Conservation (phyloP, 2,797 vertebrate species). For the Hypotaenidia philippensis region DNA sequence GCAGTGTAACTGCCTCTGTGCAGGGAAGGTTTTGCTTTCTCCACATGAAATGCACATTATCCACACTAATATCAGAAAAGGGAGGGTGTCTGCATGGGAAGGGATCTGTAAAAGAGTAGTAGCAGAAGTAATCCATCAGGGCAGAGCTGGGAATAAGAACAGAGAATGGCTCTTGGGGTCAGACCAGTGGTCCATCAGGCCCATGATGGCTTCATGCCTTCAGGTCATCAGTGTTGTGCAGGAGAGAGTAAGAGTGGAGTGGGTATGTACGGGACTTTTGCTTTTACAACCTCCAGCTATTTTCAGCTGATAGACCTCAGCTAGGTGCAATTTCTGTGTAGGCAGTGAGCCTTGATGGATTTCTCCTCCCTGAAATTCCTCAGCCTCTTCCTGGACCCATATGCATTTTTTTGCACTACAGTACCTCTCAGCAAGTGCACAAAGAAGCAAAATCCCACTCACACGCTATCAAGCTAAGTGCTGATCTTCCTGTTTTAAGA, state of each 20-base stretch:
- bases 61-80: not conserved
- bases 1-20: not conserved
- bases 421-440: not conserved
- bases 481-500: not conserved
- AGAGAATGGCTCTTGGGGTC: not conserved
- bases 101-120: not conserved
- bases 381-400: not conserved
- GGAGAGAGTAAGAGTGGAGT: not conserved
- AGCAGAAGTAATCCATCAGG: not conserved
- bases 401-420: fast-evolving
- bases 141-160: not conserved
- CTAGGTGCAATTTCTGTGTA: not conserved
- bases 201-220: not conserved
- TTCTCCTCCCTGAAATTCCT: not conserved
- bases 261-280: not conserved
- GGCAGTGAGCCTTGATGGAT: not conserved
- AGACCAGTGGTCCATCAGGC: not conserved
- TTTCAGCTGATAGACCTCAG: not conserved
- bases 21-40: not conserved
- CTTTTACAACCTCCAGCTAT: not conserved
- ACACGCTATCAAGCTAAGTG: not conserved
- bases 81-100: not conserved
- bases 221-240: not conserved
- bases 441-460: not conserved
- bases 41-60: fast-evolving